Evolutionary conservation across 2,797 vertebrate species (phyloP).

Genomic region (Anguilla pacifica): DNA sequence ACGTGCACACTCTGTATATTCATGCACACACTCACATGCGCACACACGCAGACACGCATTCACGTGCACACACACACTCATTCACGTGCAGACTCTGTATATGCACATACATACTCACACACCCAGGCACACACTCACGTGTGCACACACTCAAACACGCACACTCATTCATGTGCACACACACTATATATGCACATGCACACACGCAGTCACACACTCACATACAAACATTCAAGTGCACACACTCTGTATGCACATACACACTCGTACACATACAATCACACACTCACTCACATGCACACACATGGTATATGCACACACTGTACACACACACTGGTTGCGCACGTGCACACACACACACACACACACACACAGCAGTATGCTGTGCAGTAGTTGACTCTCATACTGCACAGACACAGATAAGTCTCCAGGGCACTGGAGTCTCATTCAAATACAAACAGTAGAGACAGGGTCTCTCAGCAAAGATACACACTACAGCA

Average conservation of each 20-base stretch:
- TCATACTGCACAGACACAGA: background rate
- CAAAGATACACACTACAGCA: background rate
- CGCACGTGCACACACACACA: no score
- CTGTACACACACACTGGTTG: background rate
- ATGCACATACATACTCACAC: slow-evolving; percentile 30
- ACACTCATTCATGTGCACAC: slow-evolving; percentile 24
- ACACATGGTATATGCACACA: no score
- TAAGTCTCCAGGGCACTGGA: background rate
- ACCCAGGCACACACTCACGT: background rate
- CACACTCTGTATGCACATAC: no score
- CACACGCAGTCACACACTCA: no score
- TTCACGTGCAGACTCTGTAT: background rate
- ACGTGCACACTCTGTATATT: slow-evolving; percentile 5
- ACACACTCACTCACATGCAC: no score
- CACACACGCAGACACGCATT: background rate
- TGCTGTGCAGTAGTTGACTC: background rate
- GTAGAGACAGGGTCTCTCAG: slow-evolving; percentile 25
- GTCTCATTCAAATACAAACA: slow-evolving; percentile 1
- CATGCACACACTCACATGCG: background rate
- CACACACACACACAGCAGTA: background rate
- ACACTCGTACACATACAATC: no score
- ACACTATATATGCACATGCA: no score
- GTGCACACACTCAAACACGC: slow-evolving; percentile 16
- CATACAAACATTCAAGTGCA: no score
- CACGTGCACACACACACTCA: background rate